A percentile compares a stretch with the other conserved stretches of the same genome.
phyloP scores from a whole-genome alignment of 1,140 invertebrate genomes.

The Sycophila sp. region DNA sequence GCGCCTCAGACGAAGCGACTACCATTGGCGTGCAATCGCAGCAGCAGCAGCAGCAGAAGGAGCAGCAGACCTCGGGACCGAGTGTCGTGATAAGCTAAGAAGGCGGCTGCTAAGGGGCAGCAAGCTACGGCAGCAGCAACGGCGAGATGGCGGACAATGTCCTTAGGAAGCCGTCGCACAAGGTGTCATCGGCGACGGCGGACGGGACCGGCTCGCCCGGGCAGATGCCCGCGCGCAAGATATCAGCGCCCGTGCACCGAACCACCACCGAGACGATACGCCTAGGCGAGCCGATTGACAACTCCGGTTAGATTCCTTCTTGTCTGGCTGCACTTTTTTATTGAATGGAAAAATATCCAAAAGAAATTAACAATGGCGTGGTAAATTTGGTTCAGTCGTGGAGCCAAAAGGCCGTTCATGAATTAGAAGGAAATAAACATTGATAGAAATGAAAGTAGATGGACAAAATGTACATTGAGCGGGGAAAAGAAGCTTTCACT shows the following conservation, averaged over 20 bases:
- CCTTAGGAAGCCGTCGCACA: conserved; percentile 59
- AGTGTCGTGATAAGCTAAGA: neutral
- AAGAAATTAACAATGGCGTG: no score
- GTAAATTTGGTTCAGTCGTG: no score
- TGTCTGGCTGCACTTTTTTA: no score
- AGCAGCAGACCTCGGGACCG: neutral
- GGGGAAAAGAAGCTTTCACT: no score
- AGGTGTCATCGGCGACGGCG: conserved; percentile 43
- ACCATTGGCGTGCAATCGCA: neutral
- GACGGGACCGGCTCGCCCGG: conserved; percentile 19
- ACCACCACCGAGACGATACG: conserved; percentile 82
- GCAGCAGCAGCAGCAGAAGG: conserved; percentile 19
- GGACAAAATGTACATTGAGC: no score
- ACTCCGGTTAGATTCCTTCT: conserved; percentile 43
- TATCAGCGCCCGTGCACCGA: conserved; percentile 73
- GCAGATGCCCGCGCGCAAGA: conserved; percentile 45
- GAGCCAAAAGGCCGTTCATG: no score
- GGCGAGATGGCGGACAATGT: conserved; percentile 59
- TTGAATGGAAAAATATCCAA: no score
- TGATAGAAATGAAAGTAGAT: no score
- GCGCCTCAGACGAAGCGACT: neutral
- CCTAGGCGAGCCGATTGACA: conserved; percentile 70
- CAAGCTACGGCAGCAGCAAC: neutral
- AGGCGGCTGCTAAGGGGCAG: conserved; percentile 21
- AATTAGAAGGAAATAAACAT: no score